Percentiles rank a stretch among this genome's conserved stretches.
Conservation (phyloP, 2,797 vertebrate species). For the Taeniopygia guttata region DNA sequence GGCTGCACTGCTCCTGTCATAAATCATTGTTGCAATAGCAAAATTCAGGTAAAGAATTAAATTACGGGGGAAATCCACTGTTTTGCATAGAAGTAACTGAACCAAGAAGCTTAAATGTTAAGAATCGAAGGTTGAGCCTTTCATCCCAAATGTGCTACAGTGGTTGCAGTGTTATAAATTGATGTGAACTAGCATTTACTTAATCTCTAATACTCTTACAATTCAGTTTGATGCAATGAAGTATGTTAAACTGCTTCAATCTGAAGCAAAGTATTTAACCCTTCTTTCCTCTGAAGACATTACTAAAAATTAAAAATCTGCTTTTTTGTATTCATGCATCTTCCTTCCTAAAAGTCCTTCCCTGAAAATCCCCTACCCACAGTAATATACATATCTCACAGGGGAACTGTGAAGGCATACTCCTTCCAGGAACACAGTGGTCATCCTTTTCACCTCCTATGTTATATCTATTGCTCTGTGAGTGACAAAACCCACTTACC, state of each 20-base stretch:
- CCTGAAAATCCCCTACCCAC: background rate
- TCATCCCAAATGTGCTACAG: background rate
- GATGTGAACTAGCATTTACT: background rate
- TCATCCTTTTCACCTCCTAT: background rate
- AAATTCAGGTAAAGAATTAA: background rate
- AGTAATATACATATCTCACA: rapidly evolving
- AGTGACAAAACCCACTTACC: background rate
- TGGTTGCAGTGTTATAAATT: background rate
- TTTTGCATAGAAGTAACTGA: background rate
- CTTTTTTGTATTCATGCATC: background rate
- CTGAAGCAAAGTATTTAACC: background rate
- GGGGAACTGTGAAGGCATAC: background rate
- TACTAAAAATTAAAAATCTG: background rate
- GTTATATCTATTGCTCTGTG: background rate
- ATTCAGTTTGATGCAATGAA: background rate
- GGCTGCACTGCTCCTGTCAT: background rate
- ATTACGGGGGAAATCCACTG: background rate
- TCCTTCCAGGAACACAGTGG: background rate
- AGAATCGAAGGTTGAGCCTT: background rate
- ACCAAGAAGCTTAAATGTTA: background rate
- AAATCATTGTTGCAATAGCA: background rate
- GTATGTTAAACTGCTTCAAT: background rate
- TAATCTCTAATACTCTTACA: background rate
- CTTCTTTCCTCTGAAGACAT: background rate
- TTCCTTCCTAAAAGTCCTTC: background rate